phyloP scores from a whole-genome alignment of 1,140 invertebrate species.

The Papilio xuthus region DNA sequence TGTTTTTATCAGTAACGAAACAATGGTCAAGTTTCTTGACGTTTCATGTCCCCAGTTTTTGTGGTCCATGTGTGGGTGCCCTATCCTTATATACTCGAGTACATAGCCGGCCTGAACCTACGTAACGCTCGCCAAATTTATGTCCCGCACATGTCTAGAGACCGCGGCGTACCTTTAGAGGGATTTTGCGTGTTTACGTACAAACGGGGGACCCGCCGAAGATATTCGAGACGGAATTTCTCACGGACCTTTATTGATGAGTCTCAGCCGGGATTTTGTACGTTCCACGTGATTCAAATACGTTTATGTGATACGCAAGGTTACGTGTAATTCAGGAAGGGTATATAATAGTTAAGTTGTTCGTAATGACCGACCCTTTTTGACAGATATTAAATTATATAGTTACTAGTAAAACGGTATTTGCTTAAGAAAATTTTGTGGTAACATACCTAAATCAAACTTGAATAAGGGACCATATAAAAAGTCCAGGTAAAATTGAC shows the following conservation, averaged over 20 bases:
- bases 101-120: slow-evolving; percentile 77
- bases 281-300: slow-evolving; percentile 41
- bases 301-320: slow-evolving; percentile 20
- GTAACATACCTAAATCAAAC: neutral
- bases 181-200: slow-evolving; percentile 80
- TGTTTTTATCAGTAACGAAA: neutral
- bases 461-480: neutral
- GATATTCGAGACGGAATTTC: slow-evolving; percentile 78
- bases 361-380: slow-evolving; percentile 24
- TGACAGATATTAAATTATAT: neutral
- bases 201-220: slow-evolving; percentile 68
- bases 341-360: slow-evolving; percentile 28
- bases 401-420: neutral
- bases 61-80: slow-evolving; percentile 14
- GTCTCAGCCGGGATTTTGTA: slow-evolving; percentile 47
- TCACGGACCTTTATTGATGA: slow-evolving; percentile 78
- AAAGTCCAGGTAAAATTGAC: neutral
- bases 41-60: neutral
- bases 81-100: slow-evolving; percentile 53
- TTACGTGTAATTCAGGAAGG: slow-evolving; percentile 28
- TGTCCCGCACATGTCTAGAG: slow-evolving; percentile 80
- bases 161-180: slow-evolving; percentile 79
- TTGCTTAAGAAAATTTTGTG: neutral
- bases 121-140: slow-evolving; percentile 80
- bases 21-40: neutral